Percentiles rank a stretch among this genome's conserved stretches.
phyloP scores from a whole-genome alignment of 2,888 invertebrate species.

The Baronia brevicornis region DNA sequence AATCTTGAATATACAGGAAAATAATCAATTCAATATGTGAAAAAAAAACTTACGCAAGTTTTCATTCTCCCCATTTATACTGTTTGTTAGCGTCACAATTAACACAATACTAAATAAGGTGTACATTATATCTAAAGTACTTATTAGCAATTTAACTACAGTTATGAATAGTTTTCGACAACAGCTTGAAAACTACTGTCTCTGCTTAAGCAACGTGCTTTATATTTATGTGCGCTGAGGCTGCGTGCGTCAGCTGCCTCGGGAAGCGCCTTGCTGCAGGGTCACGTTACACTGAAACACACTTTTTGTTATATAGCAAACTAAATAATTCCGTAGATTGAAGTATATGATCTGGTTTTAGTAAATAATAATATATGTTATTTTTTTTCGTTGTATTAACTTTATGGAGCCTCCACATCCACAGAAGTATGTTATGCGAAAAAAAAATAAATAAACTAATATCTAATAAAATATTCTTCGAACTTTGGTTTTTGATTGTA shows the following conservation, averaged over 20 bases:
- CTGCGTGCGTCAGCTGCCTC: constrained; percentile 16
- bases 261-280: constrained; percentile 14
- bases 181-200: constrained; percentile 48
- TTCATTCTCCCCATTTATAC: constrained; percentile 31
- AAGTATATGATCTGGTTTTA: too few species aligned
- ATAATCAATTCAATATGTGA: constrained; percentile 11
- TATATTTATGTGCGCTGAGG: constrained; percentile 49
- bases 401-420: too few species aligned
- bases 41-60: constrained; percentile 45
- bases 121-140: constrained; percentile 31
- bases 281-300: too few species aligned
- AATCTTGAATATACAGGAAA: constrained; percentile 1
- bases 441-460: too few species aligned
- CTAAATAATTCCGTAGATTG: too few species aligned
- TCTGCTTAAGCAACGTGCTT: constrained; percentile 24
- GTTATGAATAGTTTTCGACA: constrained; percentile 28
- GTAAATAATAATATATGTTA: too few species aligned
- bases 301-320: too few species aligned
- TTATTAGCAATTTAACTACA: constrained; percentile 15
- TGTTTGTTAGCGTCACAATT: constrained; percentile 27
- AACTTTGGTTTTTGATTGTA: too few species aligned
- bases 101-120: constrained; percentile 34
- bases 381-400: too few species aligned
- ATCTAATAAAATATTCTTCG: too few species aligned
- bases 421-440: too few species aligned